phyloP scores from a whole-genome alignment of 1,140 invertebrate species.

The Nephotettix cincticeps region DNA sequence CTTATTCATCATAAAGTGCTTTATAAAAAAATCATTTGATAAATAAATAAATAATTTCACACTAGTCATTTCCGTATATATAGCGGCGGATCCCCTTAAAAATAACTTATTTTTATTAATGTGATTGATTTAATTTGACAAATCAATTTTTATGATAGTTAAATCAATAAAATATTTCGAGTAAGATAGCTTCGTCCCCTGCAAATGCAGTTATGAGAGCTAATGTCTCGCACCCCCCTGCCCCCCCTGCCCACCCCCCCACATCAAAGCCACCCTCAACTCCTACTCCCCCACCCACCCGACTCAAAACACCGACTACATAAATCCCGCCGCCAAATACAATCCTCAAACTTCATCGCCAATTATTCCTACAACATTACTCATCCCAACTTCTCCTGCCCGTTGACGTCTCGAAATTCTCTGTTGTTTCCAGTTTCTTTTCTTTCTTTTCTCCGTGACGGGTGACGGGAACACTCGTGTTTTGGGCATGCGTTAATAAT shows the following conservation, averaged over 20 bases:
- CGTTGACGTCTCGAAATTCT: background rate
- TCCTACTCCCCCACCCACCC: background rate
- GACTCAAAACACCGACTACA: background rate
- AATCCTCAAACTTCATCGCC: conserved; percentile 7
- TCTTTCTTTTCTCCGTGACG: background rate
- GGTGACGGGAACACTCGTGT: background rate
- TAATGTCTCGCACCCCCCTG: background rate
- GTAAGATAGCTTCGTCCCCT: no score
- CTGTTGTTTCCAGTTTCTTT: background rate
- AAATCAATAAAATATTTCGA: no score
- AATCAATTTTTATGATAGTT: no score
- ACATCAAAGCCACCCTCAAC: background rate
- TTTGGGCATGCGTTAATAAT: conserved; percentile 7
- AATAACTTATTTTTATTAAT: no score
- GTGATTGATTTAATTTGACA: no score
- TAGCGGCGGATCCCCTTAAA: no score
- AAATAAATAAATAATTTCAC: no score
- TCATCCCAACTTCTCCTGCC: background rate
- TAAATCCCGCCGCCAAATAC: conserved; percentile 1
- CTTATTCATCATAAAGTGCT: no score
- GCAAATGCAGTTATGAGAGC: background rate
- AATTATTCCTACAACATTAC: conserved; percentile 1
- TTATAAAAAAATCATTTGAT: no score
- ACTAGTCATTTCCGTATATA: no score
- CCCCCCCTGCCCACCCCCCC: background rate